A percentile compares a stretch with the other conserved stretches of the same genome.
phyloP scores from a whole-genome alignment of 2,113 vertebrate species.

The Coptodon rendalli region DNA sequence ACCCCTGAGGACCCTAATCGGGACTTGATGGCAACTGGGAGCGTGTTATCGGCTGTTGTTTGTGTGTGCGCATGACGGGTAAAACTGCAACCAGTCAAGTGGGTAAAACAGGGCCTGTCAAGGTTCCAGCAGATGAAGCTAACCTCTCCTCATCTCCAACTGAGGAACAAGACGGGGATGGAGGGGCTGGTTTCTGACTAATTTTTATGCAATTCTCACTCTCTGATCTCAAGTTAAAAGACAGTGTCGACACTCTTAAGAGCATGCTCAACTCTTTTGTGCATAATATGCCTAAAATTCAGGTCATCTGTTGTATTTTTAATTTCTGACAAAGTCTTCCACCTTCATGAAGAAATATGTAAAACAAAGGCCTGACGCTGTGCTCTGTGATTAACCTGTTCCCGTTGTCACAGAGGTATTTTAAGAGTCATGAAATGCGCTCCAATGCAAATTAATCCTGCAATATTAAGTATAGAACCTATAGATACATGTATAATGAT shows the following conservation, averaged over 20 bases:
- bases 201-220: slow-evolving; percentile 48
- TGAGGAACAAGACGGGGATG: neutral
- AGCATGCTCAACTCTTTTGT: slow-evolving; percentile 33
- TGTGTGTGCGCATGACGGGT: slow-evolving; percentile 17
- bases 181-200: neutral
- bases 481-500: neutral
- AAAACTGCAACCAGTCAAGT: slow-evolving; percentile 3
- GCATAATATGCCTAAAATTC: slow-evolving; percentile 55
- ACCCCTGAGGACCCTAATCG: slow-evolving; percentile 66
- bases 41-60: slow-evolving; percentile 38
- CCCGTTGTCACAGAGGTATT: neutral
- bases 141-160: slow-evolving; percentile 18
- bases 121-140: slow-evolving; percentile 12
- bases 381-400: slow-evolving; percentile 1
- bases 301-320: slow-evolving; percentile 62
- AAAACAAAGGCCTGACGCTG: slow-evolving; percentile 3
- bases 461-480: neutral
- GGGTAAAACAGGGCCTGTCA: neutral
- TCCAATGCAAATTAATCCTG: slow-evolving; percentile 7
- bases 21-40: slow-evolving; percentile 49
- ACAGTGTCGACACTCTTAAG: slow-evolving; percentile 46
- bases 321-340: slow-evolving; percentile 44
- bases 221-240: slow-evolving; percentile 67
- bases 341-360: slow-evolving; percentile 29
- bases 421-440: neutral